These are phyloP conservation scores for Brenthis hecate DNA, from an alignment of 2,888 invertebrate genomes.

Conservation along the genomic window DNA sequence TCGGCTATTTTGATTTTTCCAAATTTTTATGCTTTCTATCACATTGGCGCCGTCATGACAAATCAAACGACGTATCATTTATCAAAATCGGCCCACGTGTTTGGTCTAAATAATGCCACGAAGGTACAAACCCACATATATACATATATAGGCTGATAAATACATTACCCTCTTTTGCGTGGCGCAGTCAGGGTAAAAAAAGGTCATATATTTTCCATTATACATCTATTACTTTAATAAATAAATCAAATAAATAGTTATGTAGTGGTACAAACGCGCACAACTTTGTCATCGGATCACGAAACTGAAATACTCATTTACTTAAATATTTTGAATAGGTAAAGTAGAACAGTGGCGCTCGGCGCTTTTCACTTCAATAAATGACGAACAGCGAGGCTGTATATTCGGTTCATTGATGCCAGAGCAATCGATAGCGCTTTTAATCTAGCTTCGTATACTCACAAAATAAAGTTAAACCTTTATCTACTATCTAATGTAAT, in stretches of 20 bases:
- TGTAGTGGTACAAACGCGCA: conserved; percentile 4
- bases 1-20: too few species aligned
- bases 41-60: too few species aligned
- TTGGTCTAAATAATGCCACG: too few species aligned
- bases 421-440: conserved; percentile 29
- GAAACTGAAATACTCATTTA: conserved; percentile 28
- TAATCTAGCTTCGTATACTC: conserved; percentile 25
- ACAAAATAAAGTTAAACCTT: neutral
- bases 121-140: too few species aligned
- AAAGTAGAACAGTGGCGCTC: conserved; percentile 30
- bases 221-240: neutral
- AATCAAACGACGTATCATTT: too few species aligned
- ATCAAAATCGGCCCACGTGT: too few species aligned
- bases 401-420: conserved; percentile 34
- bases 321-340: conserved; percentile 30
- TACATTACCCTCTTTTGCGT: too few species aligned
- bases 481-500: too few species aligned
- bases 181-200: neutral
- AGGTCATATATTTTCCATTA: neutral
- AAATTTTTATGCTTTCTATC: too few species aligned
- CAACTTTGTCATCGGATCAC: conserved; percentile 11
- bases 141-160: too few species aligned
- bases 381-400: conserved; percentile 34
- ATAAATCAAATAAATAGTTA: neutral
- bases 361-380: conserved; percentile 32